Evolutionary conservation across 2,113 vertebrate genomes (phyloP), one percentile per base, ranked within the genome.

Genomic region (Centrocercus urophasianus): DNA sequence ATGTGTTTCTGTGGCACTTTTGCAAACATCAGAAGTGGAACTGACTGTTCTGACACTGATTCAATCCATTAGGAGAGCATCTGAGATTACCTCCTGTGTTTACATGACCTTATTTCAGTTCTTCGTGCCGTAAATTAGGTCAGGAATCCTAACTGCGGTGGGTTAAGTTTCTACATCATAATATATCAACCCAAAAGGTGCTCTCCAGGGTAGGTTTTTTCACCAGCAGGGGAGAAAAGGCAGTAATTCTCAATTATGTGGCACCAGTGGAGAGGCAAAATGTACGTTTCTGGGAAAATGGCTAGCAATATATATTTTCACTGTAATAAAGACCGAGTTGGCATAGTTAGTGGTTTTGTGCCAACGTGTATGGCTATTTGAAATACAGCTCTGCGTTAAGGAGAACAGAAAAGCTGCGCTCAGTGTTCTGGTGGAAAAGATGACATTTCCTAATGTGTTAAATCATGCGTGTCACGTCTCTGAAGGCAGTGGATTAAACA

Each of bases 11-110:
- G 92, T 89, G 92, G 91, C 5, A 0, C 89, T 93, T 92, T 89
- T 93, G 83, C 92, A 95, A 96, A 96, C 86, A 94, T 95, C 91
- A 92, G 64, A 96, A 94, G 75, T 77, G 79, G 91, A 94, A 91
- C 80, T 92, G 82, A 90, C 81, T 90, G 78, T 84, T 92, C 70
- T 34, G 56, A 83, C 84, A 65, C 77, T 36, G 45, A 64, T 77
- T 89, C 60, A 48, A 7, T 72, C 75, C 80, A 12, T 72, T 61
- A 94, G 84, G 86, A 87, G 59, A 80, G 83, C 75, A 25, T 69
- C 91, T 81, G 74, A 93, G 89, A 94, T 86, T 90, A 75, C 85
- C 90, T 91, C 72, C 89, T 79, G 34, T 88, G 45, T 86, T 88
- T 89, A 79, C 86, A 78, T 93, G 92, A 82, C 89, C 93, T 96